Conservation (phyloP, 2,113 vertebrate species). For the Nycticorax nycticorax region DNA sequence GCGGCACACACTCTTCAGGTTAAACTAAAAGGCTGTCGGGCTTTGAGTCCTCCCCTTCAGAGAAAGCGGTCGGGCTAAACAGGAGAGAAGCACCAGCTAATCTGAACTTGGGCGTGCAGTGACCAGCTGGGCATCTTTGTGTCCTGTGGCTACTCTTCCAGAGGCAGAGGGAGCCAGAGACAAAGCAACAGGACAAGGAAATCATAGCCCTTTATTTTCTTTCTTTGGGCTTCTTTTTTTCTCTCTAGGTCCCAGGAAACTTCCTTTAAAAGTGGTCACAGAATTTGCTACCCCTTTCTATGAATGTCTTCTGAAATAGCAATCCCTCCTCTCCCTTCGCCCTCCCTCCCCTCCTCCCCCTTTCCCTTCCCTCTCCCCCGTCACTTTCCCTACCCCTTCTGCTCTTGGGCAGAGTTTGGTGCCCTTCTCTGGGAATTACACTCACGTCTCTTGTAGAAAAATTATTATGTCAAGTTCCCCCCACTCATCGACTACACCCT, state of each 20-base stretch:
- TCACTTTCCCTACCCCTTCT: background rate
- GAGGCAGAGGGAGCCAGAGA: conserved; percentile 58
- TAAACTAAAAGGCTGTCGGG: conserved; percentile 9
- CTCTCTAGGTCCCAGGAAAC: conserved; percentile 16
- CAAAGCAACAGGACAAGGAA: conserved; percentile 64
- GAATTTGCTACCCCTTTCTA: conserved; percentile 23
- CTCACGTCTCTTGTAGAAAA: background rate
- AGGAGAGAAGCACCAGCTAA: conserved; percentile 61
- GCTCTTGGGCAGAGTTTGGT: background rate
- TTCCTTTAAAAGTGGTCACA: conserved; percentile 29
- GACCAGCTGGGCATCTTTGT: conserved; percentile 58
- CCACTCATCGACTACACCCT: background rate
- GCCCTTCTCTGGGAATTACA: background rate
- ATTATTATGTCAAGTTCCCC: background rate
- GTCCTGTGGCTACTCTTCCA: conserved; percentile 60
- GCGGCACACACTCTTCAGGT: conserved; percentile 34
- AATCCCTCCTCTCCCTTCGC: background rate
- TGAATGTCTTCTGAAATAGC: background rate
- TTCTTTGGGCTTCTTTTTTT: conserved; percentile 24
- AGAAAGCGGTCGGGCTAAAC: conserved; percentile 33
- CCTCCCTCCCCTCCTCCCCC: too few relatives aligned
- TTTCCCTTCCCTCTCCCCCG: too few relatives aligned
- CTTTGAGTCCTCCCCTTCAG: conserved; percentile 33
- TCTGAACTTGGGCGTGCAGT: conserved; percentile 64
- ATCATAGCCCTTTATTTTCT: conserved; percentile 55